Conservation (phyloP, 23 tunicate genomes). For the Ciona savignyi region DNA sequence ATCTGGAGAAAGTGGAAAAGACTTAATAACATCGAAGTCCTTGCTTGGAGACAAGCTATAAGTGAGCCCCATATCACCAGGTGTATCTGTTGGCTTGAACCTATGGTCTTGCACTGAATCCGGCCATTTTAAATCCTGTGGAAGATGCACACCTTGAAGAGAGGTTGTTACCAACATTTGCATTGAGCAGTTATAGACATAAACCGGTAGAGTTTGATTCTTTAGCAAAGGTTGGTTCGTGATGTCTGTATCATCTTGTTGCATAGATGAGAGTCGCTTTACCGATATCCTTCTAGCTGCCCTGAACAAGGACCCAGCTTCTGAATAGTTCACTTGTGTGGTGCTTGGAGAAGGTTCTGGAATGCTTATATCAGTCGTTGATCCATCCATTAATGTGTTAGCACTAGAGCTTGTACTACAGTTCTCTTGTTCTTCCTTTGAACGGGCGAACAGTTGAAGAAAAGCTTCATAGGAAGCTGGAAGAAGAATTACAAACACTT, state of each 20-base stretch:
- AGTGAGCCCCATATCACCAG: not conserved
- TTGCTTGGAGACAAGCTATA: constrained; percentile 15
- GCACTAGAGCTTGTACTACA: not conserved
- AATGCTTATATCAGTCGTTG: not conserved
- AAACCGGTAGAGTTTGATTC: constrained; percentile 38
- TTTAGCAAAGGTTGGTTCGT: constrained; percentile 5
- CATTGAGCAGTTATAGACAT: constrained; percentile 67
- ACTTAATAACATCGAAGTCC: constrained; percentile 2
- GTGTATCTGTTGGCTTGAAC: not conserved
- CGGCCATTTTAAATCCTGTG: constrained; percentile 48
- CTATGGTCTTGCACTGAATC: not conserved
- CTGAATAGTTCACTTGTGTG: not conserved
- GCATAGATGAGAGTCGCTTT: constrained; percentile 24
- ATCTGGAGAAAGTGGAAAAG: not conserved
- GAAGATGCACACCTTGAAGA: constrained; percentile 23
- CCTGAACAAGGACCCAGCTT: not conserved
- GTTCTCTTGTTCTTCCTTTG: not conserved
- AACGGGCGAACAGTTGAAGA: not conserved
- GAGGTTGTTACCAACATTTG: constrained; percentile 24
- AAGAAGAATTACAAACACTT: constrained; percentile 45
- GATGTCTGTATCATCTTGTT: not conserved
- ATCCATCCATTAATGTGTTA: not conserved
- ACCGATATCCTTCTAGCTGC: constrained; percentile 25
- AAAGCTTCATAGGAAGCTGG: constrained; percentile 57
- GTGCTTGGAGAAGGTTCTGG: not conserved